Base-by-base conservation (phyloP, 2,113 vertebrate genomes). In the Coryphaenoides rupestris region DNA sequence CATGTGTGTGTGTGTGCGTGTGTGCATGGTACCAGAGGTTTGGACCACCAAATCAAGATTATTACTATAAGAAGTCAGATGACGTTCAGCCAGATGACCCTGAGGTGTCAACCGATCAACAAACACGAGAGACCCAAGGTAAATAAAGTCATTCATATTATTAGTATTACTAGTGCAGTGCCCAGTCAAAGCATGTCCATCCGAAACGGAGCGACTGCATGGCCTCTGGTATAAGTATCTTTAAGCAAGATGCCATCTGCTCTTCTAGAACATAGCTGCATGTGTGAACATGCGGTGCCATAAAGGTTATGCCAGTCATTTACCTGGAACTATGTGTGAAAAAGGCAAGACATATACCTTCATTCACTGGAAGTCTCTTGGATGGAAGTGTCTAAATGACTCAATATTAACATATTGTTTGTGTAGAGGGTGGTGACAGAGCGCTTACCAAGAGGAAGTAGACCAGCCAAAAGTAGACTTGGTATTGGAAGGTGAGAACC, bases 51-150 rank as follows among this genome's bases (percentile, higher is more conserved):
- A 77, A 91, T 72, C 70, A 89, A 58, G 70, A 87, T 1, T 92
- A 91, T 63, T 92, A 88, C 66, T 91, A 91, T 45, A 92, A 92
- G 79, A 92, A 91, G 68, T 78, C 75, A 60, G 91, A 92, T 56
- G 88, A 89, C 10, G 67, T 40, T 45, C 89, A 89, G 61, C 67
- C 78, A 56, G 90, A 91, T 52, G 75, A 85, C 58, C 66, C 33
- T 5, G 66, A 79, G 21, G 4, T 17, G 4, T 55, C 60, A 16
- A 14, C 5, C 12, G 3, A 0, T 46, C 63, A 15, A 13, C 5
- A 58, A 1, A 5, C 53, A 1, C 21, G 15, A 5, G 4, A 58
- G 2, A 33, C 2, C 6, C 65, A 33, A 47, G 78, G 80, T 78
- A 19, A 40, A 33, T 10, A 28, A 13, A n/a, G 15, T n/a, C 15